Evolutionary conservation across 2,113 vertebrate genomes (phyloP), one percentile per base, ranked within the genome.

Genomic region (Ictalurus punctatus): DNA sequence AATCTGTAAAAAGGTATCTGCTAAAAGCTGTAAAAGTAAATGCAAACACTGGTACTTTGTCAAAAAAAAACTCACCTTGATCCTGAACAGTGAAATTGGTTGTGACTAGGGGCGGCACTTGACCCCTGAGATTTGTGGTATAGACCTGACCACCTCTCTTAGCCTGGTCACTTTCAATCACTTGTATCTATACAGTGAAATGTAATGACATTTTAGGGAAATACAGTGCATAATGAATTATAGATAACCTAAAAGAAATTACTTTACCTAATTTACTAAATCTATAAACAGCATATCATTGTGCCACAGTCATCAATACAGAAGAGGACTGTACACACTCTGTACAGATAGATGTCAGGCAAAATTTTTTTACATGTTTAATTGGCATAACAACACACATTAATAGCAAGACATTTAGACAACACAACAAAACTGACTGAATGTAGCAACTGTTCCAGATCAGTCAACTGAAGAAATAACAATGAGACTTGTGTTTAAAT

Each of bases 71-170:
- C 90, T 93, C 95, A 99, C 98, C 98, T 97, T 98, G 98, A 93
- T 99, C 98, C 93, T 98, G 97, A 27, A 97, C 95, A 59, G 97
- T 17, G 8, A 95, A 98, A 86, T 97, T 94, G 0, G 98, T 99
- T 73, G 98, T 99, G 92, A 99, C 97, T 19, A 99, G 95, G 9
- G 98, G 98, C 71, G 98, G 98, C 58, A 99, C 93, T 91, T 99
- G 98, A 90, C 98, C 98, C 94, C 96, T 96, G 74, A 95, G 86
- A 90, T 96, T 98, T 79, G 98, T 98, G 86, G 91, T 92, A 87
- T 96, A 99, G 37, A 97, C 91, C 86, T 98, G 97, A 16, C 96
- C 97, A 44, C 94, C 96, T 87, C 95, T 92, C 87, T 94, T 94
- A 73, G 92, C 91, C 92, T 96, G 96, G 94, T 99, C 98, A 83